Evolutionary conservation across 1,140 invertebrate genomes (phyloP).

Genomic region (Drosophila eugracilis): DNA sequence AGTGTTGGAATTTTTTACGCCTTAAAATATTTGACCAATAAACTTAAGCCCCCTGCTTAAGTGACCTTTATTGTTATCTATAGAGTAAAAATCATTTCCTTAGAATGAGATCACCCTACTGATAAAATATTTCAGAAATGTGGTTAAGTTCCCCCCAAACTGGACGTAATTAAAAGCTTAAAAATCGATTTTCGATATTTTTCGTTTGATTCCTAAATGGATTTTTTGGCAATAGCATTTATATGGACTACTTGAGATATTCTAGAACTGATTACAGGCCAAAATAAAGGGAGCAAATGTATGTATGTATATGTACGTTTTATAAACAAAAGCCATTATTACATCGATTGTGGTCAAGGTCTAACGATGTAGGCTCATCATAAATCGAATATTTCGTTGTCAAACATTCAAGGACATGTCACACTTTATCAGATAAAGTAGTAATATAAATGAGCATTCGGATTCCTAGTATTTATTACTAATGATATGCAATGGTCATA

Average conservation of each 20-base stretch:
- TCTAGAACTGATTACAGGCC: constrained; percentile 12
- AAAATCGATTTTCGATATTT: constrained; percentile 34
- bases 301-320: too few relatives aligned
- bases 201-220: constrained; percentile 1
- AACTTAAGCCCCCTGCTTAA: constrained; percentile 5
- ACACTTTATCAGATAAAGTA: constrained; percentile 32
- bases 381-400: constrained; percentile 17
- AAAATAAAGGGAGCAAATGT: constrained; percentile 6
- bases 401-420: constrained; percentile 13
- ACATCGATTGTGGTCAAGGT: constrained; percentile 36
- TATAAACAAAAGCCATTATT: constrained; percentile 24
- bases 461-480: constrained; percentile 17
- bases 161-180: constrained; percentile 51
- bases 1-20: not conserved
- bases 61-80: constrained; percentile 3
- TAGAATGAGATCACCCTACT: constrained; percentile 23
- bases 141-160: constrained; percentile 32
- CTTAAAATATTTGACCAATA: constrained; percentile 15
- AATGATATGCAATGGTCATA: constrained; percentile 17
- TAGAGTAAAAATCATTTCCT: not conserved
- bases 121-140: constrained; percentile 33
- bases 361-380: constrained; percentile 1
- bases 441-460: constrained; percentile 13
- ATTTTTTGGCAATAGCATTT: constrained; percentile 10
- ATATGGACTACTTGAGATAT: constrained; percentile 15